A percentile compares a stretch with the other conserved stretches of the same genome.
These are phyloP conservation scores for Pogonocherus hispidulus DNA, from an alignment of 2,888 invertebrate species.

Conservation along the genomic window DNA sequence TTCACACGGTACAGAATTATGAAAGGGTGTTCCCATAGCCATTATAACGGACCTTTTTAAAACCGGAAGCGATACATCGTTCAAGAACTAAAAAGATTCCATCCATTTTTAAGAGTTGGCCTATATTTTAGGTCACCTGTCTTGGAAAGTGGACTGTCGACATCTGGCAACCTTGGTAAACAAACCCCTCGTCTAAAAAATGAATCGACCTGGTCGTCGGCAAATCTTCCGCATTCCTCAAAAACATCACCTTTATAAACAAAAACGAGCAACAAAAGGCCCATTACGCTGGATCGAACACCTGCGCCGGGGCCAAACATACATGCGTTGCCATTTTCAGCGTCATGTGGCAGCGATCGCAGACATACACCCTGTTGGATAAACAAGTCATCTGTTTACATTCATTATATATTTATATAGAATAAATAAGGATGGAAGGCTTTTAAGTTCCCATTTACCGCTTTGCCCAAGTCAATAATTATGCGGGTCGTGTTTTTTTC, in stretches of 20 bases:
- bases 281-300: constrained; percentile 17
- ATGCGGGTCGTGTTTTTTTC: background rate
- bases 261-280: background rate
- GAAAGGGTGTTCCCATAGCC: no score
- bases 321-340: constrained; percentile 16
- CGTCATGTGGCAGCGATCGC: constrained; percentile 14
- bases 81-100: no score
- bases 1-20: no score
- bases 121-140: background rate
- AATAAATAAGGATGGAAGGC: background rate
- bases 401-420: constrained; percentile 4
- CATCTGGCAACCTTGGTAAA: no score
- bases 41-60: no score
- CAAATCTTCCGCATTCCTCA: constrained; percentile 13
- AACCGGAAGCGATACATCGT: no score
- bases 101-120: no score
- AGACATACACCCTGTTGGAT: constrained; percentile 12
- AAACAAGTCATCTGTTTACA: constrained; percentile 23
- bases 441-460: constrained; percentile 17
- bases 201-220: background rate
- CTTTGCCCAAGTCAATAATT: constrained; percentile 8
- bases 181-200: background rate
- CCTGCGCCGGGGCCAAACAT: constrained; percentile 4
- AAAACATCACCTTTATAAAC: constrained; percentile 6
- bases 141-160: background rate